phyloP scores from a whole-genome alignment of 2,888 invertebrate genomes.

The Margaritifera margaritifera region DNA sequence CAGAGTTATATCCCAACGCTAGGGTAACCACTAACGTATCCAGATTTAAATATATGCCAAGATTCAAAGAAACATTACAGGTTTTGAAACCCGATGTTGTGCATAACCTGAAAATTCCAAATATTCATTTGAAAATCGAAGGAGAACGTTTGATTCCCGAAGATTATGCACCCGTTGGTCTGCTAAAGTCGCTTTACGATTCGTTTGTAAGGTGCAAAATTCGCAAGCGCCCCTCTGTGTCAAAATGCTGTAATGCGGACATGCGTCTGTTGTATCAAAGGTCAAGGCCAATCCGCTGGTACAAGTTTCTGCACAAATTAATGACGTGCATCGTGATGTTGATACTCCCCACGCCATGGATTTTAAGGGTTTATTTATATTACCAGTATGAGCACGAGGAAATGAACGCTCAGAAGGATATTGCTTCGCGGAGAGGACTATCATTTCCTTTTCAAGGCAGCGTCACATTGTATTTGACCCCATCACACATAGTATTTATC shows the following conservation, averaged over 20 bases:
- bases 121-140: constrained; percentile 44
- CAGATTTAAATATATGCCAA: constrained; percentile 20
- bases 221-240: constrained; percentile 47
- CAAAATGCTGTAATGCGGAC: constrained; percentile 49
- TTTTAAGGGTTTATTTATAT: constrained; percentile 54
- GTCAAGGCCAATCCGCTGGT: constrained; percentile 39
- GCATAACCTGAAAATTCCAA: constrained; percentile 29
- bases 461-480: constrained; percentile 59
- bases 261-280: constrained; percentile 26
- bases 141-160: constrained; percentile 44
- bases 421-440: constrained; percentile 26
- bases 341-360: constrained; percentile 53
- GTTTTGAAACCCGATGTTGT: constrained; percentile 20
- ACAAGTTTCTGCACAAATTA: constrained; percentile 37
- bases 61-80: constrained; percentile 24
- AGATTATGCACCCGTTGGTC: constrained; percentile 50
- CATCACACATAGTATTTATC: constrained; percentile 61
- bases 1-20: constrained; percentile 11
- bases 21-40: constrained; percentile 14
- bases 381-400: constrained; percentile 54
- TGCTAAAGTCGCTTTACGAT: constrained; percentile 49
- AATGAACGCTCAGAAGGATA: constrained; percentile 35
- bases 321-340: constrained; percentile 46
- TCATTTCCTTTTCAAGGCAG: constrained; percentile 51
- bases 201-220: constrained; percentile 60